Evolutionary conservation across 2,113 vertebrate species (phyloP).

Genomic region (Odobenus rosmarus): DNA sequence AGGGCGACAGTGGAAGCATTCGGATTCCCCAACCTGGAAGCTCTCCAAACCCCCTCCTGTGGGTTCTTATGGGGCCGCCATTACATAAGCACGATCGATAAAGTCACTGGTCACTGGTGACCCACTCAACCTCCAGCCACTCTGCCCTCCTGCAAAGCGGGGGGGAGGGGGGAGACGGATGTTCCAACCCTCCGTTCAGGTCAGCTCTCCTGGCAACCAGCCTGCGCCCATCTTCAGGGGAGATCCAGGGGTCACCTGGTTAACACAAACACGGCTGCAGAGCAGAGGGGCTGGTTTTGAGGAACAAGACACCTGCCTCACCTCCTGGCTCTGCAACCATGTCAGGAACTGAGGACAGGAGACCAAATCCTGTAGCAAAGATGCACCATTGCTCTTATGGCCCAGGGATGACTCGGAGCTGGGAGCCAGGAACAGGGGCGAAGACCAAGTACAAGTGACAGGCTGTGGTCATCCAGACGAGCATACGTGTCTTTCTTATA

Average conservation of each 20-base stretch:
- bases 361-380: neutral
- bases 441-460: neutral
- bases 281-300: neutral
- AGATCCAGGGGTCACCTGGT: neutral
- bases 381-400: neutral
- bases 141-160: neutral
- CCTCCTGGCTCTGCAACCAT: no score
- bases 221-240: neutral
- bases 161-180: accelerated
- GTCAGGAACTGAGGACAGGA: neutral
- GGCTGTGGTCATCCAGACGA: neutral
- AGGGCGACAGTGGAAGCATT: accelerated
- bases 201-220: neutral
- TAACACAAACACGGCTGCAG: accelerated
- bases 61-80: neutral
- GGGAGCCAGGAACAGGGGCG: neutral
- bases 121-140: neutral
- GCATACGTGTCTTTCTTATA: neutral
- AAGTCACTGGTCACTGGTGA: neutral
- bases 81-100: accelerated
- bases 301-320: neutral
- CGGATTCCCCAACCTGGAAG: neutral
- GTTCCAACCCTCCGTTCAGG: accelerated
- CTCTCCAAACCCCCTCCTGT: neutral
- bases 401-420: neutral